A percentile compares a stretch with the other conserved stretches of the same genome.
phyloP scores from a whole-genome alignment of 2,113 vertebrate species.

The Dasypus novemcinctus region DNA sequence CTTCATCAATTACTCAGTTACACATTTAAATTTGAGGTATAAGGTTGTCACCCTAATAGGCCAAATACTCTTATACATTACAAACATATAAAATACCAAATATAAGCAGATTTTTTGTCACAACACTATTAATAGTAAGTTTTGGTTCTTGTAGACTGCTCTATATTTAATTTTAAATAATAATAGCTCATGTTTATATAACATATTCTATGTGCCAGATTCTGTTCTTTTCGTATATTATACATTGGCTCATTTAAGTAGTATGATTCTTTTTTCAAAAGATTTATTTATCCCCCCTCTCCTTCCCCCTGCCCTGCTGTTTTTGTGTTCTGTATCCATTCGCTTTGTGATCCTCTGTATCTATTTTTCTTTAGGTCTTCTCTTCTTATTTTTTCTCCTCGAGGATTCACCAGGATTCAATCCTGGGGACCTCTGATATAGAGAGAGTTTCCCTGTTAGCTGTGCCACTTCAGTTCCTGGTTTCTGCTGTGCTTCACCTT shows the following conservation, averaged over 20 bases:
- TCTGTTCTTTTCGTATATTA: not conserved
- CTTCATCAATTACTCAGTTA: constrained; percentile 39
- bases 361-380: too few relatives aligned
- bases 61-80: not conserved
- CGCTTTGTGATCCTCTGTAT: too few relatives aligned
- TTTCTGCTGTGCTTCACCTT: too few relatives aligned
- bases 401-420: too few relatives aligned
- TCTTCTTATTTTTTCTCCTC: too few relatives aligned
- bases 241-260: not conserved
- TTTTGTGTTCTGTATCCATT: too few relatives aligned
- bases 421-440: too few relatives aligned
- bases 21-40: not conserved
- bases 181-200: not conserved
- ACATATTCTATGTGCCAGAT: not conserved
- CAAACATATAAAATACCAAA: not conserved
- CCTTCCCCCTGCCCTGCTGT: too few relatives aligned
- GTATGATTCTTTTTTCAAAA: not conserved
- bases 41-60: not conserved
- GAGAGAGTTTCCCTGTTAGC: too few relatives aligned
- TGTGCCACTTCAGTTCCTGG: too few relatives aligned
- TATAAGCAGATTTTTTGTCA: not conserved
- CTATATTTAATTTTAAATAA: constrained; percentile 17
- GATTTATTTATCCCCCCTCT: too few relatives aligned
- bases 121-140: not conserved
- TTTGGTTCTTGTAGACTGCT: not conserved